Percentiles rank a stretch among this genome's conserved stretches.
These are phyloP conservation scores for Eretmochelys imbricata DNA, from an alignment of 2,113 vertebrate genomes.

Conservation along the genomic window DNA sequence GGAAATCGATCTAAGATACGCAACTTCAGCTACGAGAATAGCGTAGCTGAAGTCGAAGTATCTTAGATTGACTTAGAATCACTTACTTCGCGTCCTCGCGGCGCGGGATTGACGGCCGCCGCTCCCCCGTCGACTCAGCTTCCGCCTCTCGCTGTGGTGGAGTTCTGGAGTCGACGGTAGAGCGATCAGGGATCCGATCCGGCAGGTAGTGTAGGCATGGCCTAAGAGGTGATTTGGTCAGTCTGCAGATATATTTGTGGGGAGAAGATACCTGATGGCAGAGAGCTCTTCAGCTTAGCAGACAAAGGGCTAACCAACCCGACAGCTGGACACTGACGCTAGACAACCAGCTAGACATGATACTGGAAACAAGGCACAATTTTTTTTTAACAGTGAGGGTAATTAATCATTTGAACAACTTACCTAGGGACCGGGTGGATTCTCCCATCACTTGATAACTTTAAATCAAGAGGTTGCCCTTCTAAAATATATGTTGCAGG, in stretches of 20 bases:
- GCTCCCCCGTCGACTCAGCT: too few relatives aligned
- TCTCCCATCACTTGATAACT: not conserved
- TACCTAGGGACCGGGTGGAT: constrained; percentile 6
- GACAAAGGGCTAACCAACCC: not conserved
- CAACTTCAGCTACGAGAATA: too few relatives aligned
- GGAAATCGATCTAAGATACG: too few relatives aligned
- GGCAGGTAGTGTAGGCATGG: too few relatives aligned
- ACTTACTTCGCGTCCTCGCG: too few relatives aligned
- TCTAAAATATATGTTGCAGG: not conserved
- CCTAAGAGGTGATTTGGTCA: not conserved
- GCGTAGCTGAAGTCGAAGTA: too few relatives aligned
- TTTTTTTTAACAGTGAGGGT: constrained; percentile 19
- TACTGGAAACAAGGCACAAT: not conserved
- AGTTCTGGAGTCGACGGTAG: too few relatives aligned
- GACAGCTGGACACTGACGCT: not conserved
- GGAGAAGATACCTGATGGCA: not conserved
- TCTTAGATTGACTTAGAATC: too few relatives aligned
- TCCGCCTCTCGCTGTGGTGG: too few relatives aligned
- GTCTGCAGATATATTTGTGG: not conserved
- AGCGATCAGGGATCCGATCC: too few relatives aligned
- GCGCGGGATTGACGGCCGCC: too few relatives aligned
- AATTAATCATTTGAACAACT: constrained; percentile 31
- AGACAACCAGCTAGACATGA: not conserved
- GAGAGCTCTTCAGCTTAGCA: not conserved
- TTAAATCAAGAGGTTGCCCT: constrained; percentile 16